phyloP scores from a whole-genome alignment of 2,113 vertebrate genomes.

The Antechinus stuartii region DNA sequence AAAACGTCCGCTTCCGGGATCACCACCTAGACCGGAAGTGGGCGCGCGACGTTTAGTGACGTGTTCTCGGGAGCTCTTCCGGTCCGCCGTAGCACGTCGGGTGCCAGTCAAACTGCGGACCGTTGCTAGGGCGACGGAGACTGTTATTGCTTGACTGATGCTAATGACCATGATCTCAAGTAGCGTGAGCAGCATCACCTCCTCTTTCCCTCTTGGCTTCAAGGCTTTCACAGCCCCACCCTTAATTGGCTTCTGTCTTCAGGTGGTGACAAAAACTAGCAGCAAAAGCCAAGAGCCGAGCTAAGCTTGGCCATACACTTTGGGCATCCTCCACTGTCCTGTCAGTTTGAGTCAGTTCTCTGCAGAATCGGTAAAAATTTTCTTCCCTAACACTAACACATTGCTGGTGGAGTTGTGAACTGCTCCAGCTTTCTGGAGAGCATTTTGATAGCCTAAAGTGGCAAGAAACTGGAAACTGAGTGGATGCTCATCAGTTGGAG shows the following conservation, averaged over 20 bases:
- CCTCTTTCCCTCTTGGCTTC: background rate
- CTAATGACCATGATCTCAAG: background rate
- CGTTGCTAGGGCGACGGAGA: too few relatives aligned
- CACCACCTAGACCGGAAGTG: conserved; percentile 45
- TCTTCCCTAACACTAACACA: too few relatives aligned
- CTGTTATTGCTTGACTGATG: too few relatives aligned
- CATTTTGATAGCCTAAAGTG: too few relatives aligned
- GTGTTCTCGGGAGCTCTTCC: background rate
- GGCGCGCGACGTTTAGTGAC: background rate
- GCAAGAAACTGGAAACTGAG: too few relatives aligned
- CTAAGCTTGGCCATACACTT: background rate
- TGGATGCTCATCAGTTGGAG: too few relatives aligned
- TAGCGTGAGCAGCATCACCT: background rate
- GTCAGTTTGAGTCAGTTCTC: too few relatives aligned
- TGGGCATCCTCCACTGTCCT: too few relatives aligned
- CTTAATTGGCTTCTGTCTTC: background rate
- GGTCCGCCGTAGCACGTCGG: background rate
- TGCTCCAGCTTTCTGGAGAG: too few relatives aligned
- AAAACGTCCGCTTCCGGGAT: background rate
- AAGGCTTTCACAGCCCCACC: background rate
- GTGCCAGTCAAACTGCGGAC: rapidly evolving
- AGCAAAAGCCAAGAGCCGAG: background rate
- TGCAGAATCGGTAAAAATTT: background rate
- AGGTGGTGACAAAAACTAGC: background rate
- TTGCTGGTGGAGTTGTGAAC: too few relatives aligned